phyloP scores from a whole-genome alignment of 2,888 invertebrate species.

The Epistrophella euchroma region DNA sequence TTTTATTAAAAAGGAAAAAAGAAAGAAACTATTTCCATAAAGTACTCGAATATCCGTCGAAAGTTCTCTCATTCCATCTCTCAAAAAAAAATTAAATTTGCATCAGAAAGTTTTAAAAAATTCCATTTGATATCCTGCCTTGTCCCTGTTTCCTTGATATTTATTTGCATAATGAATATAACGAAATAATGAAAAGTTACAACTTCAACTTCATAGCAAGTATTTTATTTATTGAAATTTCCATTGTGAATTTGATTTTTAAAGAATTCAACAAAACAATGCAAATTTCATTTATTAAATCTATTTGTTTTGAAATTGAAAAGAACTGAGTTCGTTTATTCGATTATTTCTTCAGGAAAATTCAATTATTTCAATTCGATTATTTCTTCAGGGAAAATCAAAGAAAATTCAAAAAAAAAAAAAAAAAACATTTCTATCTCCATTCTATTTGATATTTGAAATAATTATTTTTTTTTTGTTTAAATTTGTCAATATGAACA shows the following conservation, averaged over 20 bases:
- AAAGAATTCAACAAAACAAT: slow-evolving; percentile 9
- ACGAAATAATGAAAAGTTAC: slow-evolving; percentile 66
- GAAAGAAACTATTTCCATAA: slow-evolving; percentile 32
- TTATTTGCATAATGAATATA: slow-evolving; percentile 60
- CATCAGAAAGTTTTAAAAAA: slow-evolving; percentile 59
- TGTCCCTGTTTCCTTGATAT: background rate
- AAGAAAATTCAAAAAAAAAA: too few species aligned
- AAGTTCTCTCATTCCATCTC: slow-evolving; percentile 24
- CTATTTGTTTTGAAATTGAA: background rate
- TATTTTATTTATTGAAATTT: background rate
- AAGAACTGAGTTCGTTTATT: background rate
- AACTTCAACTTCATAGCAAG: slow-evolving; percentile 33
- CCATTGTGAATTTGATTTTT: background rate
- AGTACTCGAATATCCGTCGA: slow-evolving; percentile 3
- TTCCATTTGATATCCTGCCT: slow-evolving; percentile 41
- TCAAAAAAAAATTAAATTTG: slow-evolving; percentile 65
- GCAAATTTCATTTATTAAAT: slow-evolving; percentile 5
- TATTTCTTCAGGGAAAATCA: background rate
- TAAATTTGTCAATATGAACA: slow-evolving; percentile 8
- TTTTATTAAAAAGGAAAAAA: slow-evolving; percentile 23
- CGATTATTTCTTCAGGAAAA: background rate
- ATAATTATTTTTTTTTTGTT: slow-evolving; percentile 21
- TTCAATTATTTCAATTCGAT: background rate
- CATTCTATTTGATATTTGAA: slow-evolving; percentile 32
- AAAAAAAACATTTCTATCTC: slow-evolving; percentile 10